Evolutionary conservation across 2,888 invertebrate species (phyloP).

Genomic region (Troilus luridus): DNA sequence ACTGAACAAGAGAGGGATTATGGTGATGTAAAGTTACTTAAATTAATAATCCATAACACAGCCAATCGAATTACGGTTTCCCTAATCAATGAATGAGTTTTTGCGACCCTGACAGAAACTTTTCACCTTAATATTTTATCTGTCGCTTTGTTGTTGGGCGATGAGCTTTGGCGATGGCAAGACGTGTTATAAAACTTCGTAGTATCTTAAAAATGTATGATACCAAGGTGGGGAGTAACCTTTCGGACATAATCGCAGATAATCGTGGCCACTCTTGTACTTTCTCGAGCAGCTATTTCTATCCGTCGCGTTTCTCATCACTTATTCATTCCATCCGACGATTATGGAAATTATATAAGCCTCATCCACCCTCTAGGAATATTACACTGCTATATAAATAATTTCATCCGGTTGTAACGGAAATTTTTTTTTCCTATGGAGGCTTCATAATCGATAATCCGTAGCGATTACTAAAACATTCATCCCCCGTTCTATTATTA

Average conservation of each 20-base stretch:
- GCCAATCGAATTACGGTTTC: no score
- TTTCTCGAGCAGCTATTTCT: background rate
- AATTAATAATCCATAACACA: no score
- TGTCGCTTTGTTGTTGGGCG: background rate
- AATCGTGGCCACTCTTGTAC: background rate
- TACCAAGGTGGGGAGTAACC: background rate
- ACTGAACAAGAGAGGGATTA: no score
- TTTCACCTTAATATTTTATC: background rate
- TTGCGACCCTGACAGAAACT: background rate
- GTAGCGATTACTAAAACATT: background rate
- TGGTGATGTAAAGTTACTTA: no score
- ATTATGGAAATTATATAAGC: slow-evolving; percentile 14
- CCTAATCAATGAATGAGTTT: background rate
- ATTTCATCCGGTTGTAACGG: background rate
- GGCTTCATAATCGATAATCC: slow-evolving; percentile 1
- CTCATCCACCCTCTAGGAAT: background rate
- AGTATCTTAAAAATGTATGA: background rate
- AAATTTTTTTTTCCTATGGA: background rate
- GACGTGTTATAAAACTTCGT: background rate
- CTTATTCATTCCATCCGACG: background rate
- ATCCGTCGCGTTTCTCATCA: background rate
- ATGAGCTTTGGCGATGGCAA: background rate
- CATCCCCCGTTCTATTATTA: background rate
- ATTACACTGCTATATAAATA: background rate
- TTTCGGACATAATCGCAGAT: background rate